A percentile compares a stretch with the other conserved stretches of the same genome.
Evolutionary conservation across 2,888 invertebrate genomes (phyloP).

Genomic region (Oscheius myriophilus): DNA sequence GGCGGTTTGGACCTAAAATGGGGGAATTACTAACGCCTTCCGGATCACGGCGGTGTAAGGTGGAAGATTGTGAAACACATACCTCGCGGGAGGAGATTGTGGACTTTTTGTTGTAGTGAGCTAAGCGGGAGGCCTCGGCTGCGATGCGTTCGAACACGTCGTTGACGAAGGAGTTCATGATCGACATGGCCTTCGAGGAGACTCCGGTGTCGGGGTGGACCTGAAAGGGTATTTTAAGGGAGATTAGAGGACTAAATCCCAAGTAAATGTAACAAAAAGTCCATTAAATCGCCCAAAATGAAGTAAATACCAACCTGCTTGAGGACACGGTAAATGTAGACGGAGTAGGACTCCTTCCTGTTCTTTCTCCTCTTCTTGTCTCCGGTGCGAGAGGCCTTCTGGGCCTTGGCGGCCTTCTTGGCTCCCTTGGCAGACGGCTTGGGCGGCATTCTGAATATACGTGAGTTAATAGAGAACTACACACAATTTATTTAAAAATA

Average conservation of each 20-base stretch:
- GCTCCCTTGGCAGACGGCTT: constrained; percentile 69
- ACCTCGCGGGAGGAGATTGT: constrained; percentile 74
- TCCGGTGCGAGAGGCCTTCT: constrained; percentile 63
- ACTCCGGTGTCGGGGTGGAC: constrained; percentile 76
- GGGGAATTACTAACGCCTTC: too few species aligned
- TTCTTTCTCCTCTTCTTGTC: constrained; percentile 66
- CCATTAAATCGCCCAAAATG: too few species aligned
- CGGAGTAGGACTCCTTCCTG: constrained; percentile 69
- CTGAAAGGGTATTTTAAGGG: neutral
- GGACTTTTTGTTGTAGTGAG: constrained; percentile 77
- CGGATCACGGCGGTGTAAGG: too few species aligned
- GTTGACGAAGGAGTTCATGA: constrained; percentile 82
- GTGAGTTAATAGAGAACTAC: too few species aligned
- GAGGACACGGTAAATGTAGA: constrained; percentile 78
- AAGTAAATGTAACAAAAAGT: too few species aligned
- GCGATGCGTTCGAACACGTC: constrained; percentile 82
- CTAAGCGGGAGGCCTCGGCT: constrained; percentile 74
- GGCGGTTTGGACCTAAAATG: constrained; percentile 74
- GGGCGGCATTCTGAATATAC: constrained; percentile 45
- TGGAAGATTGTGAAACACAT: too few species aligned
- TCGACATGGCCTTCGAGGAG: constrained; percentile 79
- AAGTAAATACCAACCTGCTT: constrained; percentile 65
- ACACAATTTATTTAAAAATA: too few species aligned
- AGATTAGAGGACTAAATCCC: too few species aligned
- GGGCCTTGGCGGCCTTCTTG: constrained; percentile 67